These are phyloP conservation scores for Tadarida brasiliensis DNA, from an alignment of 2,797 vertebrate genomes.

Conservation along the genomic window DNA sequence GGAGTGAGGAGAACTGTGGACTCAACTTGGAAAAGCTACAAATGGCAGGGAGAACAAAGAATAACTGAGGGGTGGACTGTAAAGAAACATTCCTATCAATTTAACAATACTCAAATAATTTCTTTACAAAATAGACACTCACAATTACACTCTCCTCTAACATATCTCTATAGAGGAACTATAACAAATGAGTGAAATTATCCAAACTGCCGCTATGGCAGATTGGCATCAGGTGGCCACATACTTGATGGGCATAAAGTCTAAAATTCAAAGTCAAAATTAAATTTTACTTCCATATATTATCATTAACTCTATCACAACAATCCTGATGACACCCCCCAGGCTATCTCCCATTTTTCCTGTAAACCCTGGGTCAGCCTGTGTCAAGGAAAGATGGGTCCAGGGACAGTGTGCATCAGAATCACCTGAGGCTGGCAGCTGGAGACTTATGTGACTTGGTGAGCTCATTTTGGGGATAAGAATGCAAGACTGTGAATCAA, in stretches of 20 bases:
- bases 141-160: background rate
- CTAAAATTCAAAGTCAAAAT: constrained; percentile 39
- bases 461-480: constrained; percentile 26
- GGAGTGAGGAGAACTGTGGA: background rate
- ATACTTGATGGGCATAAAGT: background rate
- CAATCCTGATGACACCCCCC: background rate
- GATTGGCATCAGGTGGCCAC: background rate
- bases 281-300: constrained; percentile 19
- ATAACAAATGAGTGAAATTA: constrained; percentile 40
- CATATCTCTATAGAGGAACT: background rate
- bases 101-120: constrained; percentile 25
- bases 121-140: background rate
- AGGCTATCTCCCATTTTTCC: background rate
- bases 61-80: background rate
- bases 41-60: background rate
- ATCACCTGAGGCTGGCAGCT: background rate
- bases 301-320: background rate
- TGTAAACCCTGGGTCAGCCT: background rate
- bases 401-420: background rate
- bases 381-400: constrained; percentile 41
- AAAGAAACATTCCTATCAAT: background rate
- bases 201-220: background rate
- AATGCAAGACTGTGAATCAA: constrained; percentile 44
- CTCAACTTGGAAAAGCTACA: constrained; percentile 43
- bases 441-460: background rate